Evolutionary conservation across 2,888 invertebrate genomes (phyloP), one percentile per base, ranked within the genome.

Genomic region (Eubasilissa splendida): DNA sequence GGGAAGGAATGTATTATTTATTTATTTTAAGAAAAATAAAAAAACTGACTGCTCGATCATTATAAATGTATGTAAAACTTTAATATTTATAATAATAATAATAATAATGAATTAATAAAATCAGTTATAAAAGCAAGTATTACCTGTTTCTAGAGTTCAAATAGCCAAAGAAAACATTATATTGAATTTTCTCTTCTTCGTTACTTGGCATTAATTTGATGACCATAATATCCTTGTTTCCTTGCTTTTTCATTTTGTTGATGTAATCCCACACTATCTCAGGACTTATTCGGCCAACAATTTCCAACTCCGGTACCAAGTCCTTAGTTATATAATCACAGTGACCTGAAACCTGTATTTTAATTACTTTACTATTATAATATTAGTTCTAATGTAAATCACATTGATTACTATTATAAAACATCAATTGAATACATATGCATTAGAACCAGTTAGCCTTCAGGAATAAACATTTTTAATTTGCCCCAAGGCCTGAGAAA

Each of bases 221-320:
- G 42, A 98, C 92, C 11, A 96, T 92, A 52, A 98, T 95, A 86
- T 97, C 96, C 88, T 97, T 97, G 82, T 95, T 95, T 70, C 95
- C 95, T 63, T 95, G 94, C 86, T 95, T 95, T 86, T 96, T 96
- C 90, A 97, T 96, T 89, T 98, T 97, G 56, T 93, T 92, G 79
- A 99, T 94, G 86, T 99, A 99, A 80, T 98, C 97, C 96, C 97
- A 98, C 7, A 95, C 97, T 11, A 96, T 96, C 11, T 95, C 95
- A 0, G 97, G 97, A 77, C 94, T 93, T 86, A 99, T 98, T 85
- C 99, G 92, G 0, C 99, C 99, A 12, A 98, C 97, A 56, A 99
- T 95, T 85, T 96, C 95, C 50, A 98, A 89, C 79, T 95, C 94
- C 74, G 93, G 91, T 4, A 95, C 94, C 56, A 98, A 88, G 86